phyloP scores from a whole-genome alignment of 2,797 vertebrate genomes.

The Crypturellus tataupa region DNA sequence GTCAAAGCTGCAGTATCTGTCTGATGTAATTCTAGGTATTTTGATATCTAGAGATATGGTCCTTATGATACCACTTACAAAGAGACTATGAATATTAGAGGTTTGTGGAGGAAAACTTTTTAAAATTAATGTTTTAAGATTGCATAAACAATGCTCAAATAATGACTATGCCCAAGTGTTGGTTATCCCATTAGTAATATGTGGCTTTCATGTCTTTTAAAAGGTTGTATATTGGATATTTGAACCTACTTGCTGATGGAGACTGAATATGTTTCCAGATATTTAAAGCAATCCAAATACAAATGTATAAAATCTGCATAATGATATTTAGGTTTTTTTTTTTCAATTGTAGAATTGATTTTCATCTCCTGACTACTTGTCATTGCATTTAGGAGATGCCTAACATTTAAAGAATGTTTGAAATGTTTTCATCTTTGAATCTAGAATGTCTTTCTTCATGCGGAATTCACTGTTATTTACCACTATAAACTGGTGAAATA shows the following conservation, averaged over 20 bases:
- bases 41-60: neutral
- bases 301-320: neutral
- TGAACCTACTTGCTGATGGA: neutral
- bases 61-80: neutral
- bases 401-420: neutral
- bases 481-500: neutral
- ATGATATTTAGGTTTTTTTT: neutral
- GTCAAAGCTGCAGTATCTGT: neutral
- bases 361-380: neutral
- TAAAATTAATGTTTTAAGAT: neutral
- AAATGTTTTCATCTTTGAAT: neutral
- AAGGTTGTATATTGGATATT: neutral
- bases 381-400: neutral
- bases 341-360: neutral
- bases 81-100: neutral
- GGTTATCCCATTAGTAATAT: neutral
- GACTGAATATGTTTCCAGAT: neutral
- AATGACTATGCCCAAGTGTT: rapidly evolving
- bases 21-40: neutral
- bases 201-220: neutral
- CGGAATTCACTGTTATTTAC: neutral
- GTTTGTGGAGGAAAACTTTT: neutral
- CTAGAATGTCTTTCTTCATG: neutral
- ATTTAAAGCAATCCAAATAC: neutral
- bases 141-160: neutral